Base-by-base conservation (phyloP, 2,888 invertebrate genomes). In the Rhorus exstirpatorius region DNA sequence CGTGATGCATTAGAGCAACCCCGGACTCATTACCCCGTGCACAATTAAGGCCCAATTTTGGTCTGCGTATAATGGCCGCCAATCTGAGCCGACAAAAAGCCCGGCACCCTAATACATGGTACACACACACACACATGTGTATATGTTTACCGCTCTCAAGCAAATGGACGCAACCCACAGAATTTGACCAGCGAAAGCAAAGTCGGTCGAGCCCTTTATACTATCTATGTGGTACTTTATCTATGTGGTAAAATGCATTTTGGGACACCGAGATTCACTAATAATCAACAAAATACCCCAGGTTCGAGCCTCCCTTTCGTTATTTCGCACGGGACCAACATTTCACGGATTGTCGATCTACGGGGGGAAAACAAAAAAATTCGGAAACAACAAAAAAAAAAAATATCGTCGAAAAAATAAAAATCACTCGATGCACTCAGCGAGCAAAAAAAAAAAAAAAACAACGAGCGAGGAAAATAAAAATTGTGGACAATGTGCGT, bases 21-120 rank as follows among this genome's bases (percentile, higher is more conserved):
- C 90, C 86, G 87, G 87, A 89, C 91, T 92, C 91, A 91, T 92
- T 91, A 92, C 89, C 87, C 87, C 88, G 88, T 86, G 86, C 90
- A 90, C 91, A 92, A 92, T 92, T 92, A 92, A 92, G 92, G 89
- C 89, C 91, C 90, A 92, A 92, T 92, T 91, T 91, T 67, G 55
- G 79, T 71, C 86, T 86, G 86, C 86, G 85, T 88, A 89, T 92
- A 91, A 92, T 91, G 90, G 88, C 89, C 87, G 89, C 89, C 91
- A 91, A 92, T 92, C 90, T 88, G 88, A 83, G 86, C 86, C 85
- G 88, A 89, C 89, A 89, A 90, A 91, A 91, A 90, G 87, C 86
- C 78, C 82, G 70, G 85, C 83, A 75, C 74, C 71, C 71, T 14
- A 26, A 55, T 41, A 44, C 41, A 26, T 4, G 2, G 61, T 49